Conservation (phyloP, 2,113 vertebrate genomes). For the Hymenochirus boettgeri region DNA sequence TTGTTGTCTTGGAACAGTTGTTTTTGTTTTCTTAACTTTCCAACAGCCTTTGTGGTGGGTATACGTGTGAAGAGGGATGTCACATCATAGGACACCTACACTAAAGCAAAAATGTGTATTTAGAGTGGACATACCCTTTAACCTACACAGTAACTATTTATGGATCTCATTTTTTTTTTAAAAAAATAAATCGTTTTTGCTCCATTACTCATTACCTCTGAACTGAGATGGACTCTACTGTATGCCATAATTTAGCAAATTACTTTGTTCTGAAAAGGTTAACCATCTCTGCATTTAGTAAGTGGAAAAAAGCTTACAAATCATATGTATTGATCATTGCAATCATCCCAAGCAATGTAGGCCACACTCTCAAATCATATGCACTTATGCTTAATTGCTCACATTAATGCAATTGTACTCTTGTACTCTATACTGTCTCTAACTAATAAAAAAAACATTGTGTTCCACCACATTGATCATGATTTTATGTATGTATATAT, state of each 20-base stretch:
- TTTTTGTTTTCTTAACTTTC: no score
- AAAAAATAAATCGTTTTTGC: no score
- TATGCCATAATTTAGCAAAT: conserved; percentile 68
- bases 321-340: conserved; percentile 87
- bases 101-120: no score
- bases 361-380: conserved; percentile 84
- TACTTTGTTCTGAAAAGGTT: conserved; percentile 75
- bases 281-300: conserved; percentile 76
- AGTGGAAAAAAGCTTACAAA: conserved; percentile 82
- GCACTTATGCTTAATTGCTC: conserved; percentile 93
- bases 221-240: conserved; percentile 57
- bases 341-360: conserved; percentile 77
- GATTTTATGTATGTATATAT: no score
- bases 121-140: no score
- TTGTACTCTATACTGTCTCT: conserved; percentile 80
- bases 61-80: no score
- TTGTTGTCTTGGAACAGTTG: no score
- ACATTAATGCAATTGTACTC: conserved; percentile 89
- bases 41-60: no score
- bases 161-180: no score
- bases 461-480: conserved; percentile 57
- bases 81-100: no score
- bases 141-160: no score
- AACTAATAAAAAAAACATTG: conserved; percentile 68
- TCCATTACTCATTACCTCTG: conserved; percentile 58